Evolutionary conservation across 2,797 vertebrate species (phyloP).

Genomic region (Moxostoma hubbsi): DNA sequence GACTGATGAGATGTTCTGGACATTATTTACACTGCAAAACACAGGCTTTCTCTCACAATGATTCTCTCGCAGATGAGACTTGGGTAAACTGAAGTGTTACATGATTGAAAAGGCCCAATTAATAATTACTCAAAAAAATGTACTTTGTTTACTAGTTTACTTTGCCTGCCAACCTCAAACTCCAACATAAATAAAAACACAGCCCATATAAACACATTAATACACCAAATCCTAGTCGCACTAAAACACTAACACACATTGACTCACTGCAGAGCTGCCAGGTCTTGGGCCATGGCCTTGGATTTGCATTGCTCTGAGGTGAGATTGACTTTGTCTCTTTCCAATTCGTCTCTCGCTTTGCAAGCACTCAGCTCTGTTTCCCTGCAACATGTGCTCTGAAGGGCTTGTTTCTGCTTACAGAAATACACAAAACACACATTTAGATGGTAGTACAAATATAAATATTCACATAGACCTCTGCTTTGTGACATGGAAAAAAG

Average conservation of each 20-base stretch:
- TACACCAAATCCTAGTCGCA: slow-evolving; percentile 60
- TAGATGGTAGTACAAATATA: background rate
- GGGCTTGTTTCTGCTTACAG: slow-evolving; percentile 69
- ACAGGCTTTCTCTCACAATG: slow-evolving; percentile 19
- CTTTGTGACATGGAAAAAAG: background rate
- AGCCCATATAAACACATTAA: slow-evolving; percentile 52
- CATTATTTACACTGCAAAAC: slow-evolving; percentile 28
- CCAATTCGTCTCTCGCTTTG: slow-evolving; percentile 75
- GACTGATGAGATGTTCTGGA: slow-evolving; percentile 3
- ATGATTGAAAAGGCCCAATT: slow-evolving; percentile 54
- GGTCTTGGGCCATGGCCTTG: slow-evolving; percentile 75
- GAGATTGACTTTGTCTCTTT: slow-evolving; percentile 76
- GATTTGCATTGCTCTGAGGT: slow-evolving; percentile 75
- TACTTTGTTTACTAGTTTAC: too few species aligned
- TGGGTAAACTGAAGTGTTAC: slow-evolving; percentile 43
- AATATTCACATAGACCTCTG: background rate
- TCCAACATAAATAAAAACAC: slow-evolving; percentile 63
- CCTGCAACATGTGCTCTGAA: slow-evolving; percentile 70
- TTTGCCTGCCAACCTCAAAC: slow-evolving; percentile 45
- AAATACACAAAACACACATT: slow-evolving; percentile 64
- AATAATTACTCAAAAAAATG: slow-evolving; percentile 48
- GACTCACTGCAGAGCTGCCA: slow-evolving; percentile 75
- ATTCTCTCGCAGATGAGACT: slow-evolving; percentile 38
- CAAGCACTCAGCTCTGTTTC: slow-evolving; percentile 73
- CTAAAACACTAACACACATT: slow-evolving; percentile 52